These are phyloP conservation scores for Scortum barcoo DNA, from an alignment of 2,113 vertebrate species.

Conservation along the genomic window DNA sequence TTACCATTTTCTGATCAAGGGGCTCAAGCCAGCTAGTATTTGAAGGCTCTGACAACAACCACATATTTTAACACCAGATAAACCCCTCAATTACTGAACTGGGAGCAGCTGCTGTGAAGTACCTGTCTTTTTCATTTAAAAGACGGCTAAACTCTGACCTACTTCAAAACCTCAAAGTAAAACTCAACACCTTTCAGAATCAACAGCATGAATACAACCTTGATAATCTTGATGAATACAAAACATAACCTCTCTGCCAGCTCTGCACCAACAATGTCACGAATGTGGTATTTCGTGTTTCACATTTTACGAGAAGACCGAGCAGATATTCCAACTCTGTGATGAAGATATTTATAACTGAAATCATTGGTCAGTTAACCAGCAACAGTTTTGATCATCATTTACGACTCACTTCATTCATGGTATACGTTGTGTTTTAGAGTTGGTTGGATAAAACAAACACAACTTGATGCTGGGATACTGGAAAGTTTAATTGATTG, in stretches of 20 bases:
- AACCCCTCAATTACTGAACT: neutral
- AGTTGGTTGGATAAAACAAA: neutral
- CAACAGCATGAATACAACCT: too few relatives aligned
- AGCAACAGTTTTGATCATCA: too few relatives aligned
- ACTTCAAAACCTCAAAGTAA: too few relatives aligned
- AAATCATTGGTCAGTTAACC: too few relatives aligned
- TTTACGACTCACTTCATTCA: neutral
- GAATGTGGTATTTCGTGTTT: constrained; percentile 91
- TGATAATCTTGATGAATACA: too few relatives aligned
- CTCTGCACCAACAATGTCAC: constrained; percentile 92
- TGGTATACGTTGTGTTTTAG: neutral
- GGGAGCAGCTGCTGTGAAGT: constrained; percentile 9
- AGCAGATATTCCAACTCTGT: too few relatives aligned
- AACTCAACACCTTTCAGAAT: too few relatives aligned
- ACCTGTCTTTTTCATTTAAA: neutral
- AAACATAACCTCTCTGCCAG: constrained; percentile 89
- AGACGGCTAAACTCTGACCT: neutral
- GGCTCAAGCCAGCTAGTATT: too few relatives aligned
- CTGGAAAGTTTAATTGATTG: too few relatives aligned
- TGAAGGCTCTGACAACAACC: too few relatives aligned
- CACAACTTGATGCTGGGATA: neutral
- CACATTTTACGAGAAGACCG: neutral
- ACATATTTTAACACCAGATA: neutral
- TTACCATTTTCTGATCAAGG: neutral
- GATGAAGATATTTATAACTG: too few relatives aligned